These are phyloP conservation scores for Drosophila suzukii DNA, from an alignment of 1,140 invertebrate genomes.

Conservation along the genomic window DNA sequence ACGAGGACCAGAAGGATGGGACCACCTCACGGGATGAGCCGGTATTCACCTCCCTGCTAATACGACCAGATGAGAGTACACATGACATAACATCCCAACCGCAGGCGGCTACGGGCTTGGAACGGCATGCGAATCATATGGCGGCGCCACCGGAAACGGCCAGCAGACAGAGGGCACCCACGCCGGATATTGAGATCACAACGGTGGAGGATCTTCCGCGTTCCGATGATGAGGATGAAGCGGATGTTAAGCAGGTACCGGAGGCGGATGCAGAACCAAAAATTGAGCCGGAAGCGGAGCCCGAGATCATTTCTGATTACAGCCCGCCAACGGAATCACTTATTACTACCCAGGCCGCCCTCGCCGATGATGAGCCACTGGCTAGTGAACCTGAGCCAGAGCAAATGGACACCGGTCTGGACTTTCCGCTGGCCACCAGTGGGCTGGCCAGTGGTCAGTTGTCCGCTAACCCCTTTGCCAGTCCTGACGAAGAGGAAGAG, in stretches of 20 bases:
- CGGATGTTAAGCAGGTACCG: conserved; percentile 13
- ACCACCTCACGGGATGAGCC: conserved; percentile 48
- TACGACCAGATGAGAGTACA: conserved; percentile 76
- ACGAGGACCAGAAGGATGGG: conserved; percentile 13
- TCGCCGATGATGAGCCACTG: neutral
- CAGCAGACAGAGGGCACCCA: conserved; percentile 68
- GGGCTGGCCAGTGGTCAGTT: conserved; percentile 68
- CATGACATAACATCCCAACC: conserved; percentile 79
- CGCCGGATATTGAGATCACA: conserved; percentile 82
- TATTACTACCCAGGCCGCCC: neutral
- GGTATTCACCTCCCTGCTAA: conserved; percentile 75
- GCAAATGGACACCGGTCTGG: conserved; percentile 80
- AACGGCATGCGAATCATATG: conserved; percentile 41
- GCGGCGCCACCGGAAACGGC: conserved; percentile 47
- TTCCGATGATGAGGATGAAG: conserved; percentile 83
- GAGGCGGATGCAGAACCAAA: neutral
- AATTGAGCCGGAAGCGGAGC: neutral
- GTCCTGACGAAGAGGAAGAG: conserved; percentile 84
- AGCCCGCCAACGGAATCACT: conserved; percentile 70
- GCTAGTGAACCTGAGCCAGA: conserved; percentile 47
- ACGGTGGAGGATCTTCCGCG: conserved; percentile 81
- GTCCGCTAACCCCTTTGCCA: conserved; percentile 85
- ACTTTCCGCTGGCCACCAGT: conserved; percentile 60
- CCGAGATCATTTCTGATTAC: conserved; percentile 47
- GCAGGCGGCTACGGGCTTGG: conserved; percentile 57